Percentiles rank a stretch among this genome's conserved stretches.
phyloP scores from a whole-genome alignment of 1,140 invertebrate species.

The Dolichoris vasculosae region DNA sequence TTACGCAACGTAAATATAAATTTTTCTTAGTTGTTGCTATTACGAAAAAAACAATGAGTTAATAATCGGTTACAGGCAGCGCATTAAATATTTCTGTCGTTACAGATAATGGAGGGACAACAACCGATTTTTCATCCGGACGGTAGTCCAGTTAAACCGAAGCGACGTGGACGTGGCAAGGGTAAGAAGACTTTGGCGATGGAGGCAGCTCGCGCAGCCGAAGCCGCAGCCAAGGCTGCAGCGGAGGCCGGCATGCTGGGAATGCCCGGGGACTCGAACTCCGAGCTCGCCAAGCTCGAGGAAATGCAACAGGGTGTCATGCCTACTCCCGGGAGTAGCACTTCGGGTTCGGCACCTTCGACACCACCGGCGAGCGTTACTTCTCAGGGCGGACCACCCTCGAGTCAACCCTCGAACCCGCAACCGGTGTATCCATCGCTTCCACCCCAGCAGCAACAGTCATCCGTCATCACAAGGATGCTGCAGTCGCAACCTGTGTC shows the following conservation, averaged over 20 bases:
- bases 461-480: constrained; percentile 80
- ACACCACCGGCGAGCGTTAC: constrained; percentile 64
- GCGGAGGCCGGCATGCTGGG: constrained; percentile 59
- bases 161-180: constrained; percentile 75
- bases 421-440: constrained; percentile 66
- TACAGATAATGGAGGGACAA: constrained; percentile 61
- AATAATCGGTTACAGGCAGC: too few species aligned
- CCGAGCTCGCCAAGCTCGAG: constrained; percentile 62
- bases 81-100: not conserved
- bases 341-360: constrained; percentile 71
- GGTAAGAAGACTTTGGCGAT: constrained; percentile 77
- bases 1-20: too few species aligned
- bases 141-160: constrained; percentile 70
- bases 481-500: constrained; percentile 75
- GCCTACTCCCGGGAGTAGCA: constrained; percentile 71
- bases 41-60: too few species aligned
- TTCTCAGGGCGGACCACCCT: constrained; percentile 59
- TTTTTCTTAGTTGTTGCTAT: too few species aligned
- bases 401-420: constrained; percentile 60
- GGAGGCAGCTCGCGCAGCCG: constrained; percentile 73
- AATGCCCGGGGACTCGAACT: constrained; percentile 64
- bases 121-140: constrained; percentile 65
- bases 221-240: constrained; percentile 66
- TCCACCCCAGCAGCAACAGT: constrained; percentile 70
- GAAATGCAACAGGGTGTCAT: constrained; percentile 65